Evolutionary conservation across 2,888 invertebrate genomes (phyloP), one percentile per base, ranked within the genome.

Genomic region (Osmoderma eremita): DNA sequence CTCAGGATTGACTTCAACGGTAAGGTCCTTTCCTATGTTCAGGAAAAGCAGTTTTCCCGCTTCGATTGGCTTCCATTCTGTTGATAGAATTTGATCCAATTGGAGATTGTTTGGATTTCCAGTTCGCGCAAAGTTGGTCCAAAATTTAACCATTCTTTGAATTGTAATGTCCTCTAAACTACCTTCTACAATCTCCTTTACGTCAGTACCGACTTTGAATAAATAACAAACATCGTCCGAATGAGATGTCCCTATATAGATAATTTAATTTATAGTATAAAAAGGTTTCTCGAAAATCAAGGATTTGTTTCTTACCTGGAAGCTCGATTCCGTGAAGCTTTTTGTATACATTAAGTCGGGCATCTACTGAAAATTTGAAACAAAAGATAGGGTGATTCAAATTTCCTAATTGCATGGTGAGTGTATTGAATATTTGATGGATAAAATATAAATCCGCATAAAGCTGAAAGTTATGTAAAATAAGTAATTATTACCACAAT

Each of bases 361-460:
- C 73, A 13, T 77, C 76, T 24, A 78, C 67, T 2, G 78, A 74
- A 49, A 78, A 72, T 67, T 74, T 72, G 61, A 78, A 80, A 20
- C 78, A 74, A 66, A 76, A 80, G 24, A 80, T 71, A 2, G 80
- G 79, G 36, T 67, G 38, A n/a, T 67, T 66, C 17, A 76, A 74
- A 0, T 74, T 76, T 63, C 72, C 70, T 6, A 72, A 45, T 50
- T 78, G 78, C 8, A 71, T 63, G 65, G 67, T 72, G 1, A 77
- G 72, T 10, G 76, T 67, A 3, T 70, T 72, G 5, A 74, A 67
- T 6, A 79, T 72, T 22, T 74, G 74, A 30, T 73, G 56, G 30
- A 75, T 68, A 61, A 81, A 81, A 36, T 77, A 75, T 8, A 73
- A 73, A 63, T 81, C 81, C 3, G 77, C 73, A 65, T 78, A 75